These are phyloP conservation scores for Furnarius figulus DNA, from an alignment of 2,113 vertebrate genomes.

Conservation along the genomic window DNA sequence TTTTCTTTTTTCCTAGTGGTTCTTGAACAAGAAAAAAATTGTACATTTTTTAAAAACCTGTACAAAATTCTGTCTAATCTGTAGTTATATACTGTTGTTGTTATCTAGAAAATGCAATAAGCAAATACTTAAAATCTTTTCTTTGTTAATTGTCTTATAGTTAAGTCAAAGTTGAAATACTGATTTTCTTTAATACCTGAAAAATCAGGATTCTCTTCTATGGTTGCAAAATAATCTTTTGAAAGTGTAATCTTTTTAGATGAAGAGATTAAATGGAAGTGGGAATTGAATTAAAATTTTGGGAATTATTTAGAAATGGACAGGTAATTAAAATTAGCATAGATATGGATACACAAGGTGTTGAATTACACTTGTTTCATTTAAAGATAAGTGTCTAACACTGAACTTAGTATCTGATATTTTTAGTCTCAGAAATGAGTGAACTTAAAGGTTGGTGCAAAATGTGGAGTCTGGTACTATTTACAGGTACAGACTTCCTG, in stretches of 20 bases:
- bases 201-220: not conserved
- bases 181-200: not conserved
- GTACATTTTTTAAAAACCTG: not conserved
- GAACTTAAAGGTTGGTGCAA: not conserved
- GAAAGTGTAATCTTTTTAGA: not conserved
- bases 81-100: not conserved
- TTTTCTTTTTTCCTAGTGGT: not conserved
- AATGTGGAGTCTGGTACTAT: not conserved
- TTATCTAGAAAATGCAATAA: not conserved
- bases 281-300: not conserved
- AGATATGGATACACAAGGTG: not conserved
- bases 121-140: not conserved
- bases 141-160: not conserved
- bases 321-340: not conserved
- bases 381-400: not conserved
- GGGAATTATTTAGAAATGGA: not conserved
- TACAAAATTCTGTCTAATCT: not conserved
- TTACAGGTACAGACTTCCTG: not conserved
- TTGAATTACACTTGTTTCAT: not conserved
- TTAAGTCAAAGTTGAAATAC: not conserved
- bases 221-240: not conserved
- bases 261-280: not conserved
- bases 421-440: not conserved
- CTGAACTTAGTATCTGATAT: not conserved
- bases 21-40: not conserved